phyloP scores from a whole-genome alignment of 2,797 vertebrate species.

The Podargus strigoides region DNA sequence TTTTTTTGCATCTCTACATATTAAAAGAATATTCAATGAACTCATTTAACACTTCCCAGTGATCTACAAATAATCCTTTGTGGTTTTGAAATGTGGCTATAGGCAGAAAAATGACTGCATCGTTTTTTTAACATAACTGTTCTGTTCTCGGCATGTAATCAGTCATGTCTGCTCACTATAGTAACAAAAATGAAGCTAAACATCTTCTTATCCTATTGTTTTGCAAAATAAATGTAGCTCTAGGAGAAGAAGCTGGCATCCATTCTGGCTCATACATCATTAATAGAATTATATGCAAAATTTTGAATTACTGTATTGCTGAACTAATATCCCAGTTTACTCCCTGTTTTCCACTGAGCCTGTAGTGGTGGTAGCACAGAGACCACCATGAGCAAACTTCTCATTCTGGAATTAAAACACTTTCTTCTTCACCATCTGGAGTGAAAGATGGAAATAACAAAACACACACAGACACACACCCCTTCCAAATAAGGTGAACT shows the following conservation, averaged over 20 bases:
- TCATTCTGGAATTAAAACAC: neutral
- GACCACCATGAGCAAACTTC: neutral
- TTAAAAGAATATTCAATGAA: constrained; percentile 66
- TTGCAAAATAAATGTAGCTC: constrained; percentile 54
- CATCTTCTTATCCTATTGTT: constrained; percentile 43
- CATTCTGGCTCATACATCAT: constrained; percentile 31
- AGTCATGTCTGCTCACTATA: constrained; percentile 53
- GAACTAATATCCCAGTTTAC: neutral
- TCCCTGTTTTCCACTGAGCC: neutral
- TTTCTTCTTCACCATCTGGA: neutral
- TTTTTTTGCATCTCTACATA: constrained; percentile 25
- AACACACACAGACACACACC: neutral
- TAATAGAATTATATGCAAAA: constrained; percentile 35
- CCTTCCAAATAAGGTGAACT: neutral
- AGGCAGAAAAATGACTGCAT: constrained; percentile 51
- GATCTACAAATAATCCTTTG: constrained; percentile 67
- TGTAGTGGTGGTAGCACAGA: neutral
- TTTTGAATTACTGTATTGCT: neutral
- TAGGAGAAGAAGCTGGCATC: constrained; percentile 12
- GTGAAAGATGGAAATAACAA: neutral
- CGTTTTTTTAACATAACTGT: constrained; percentile 42
- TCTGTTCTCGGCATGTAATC: constrained; percentile 37
- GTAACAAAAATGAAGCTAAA: constrained; percentile 64
- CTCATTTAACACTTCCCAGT: constrained; percentile 61
- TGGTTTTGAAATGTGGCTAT: constrained; percentile 51